These are phyloP conservation scores for Ceuthmochares aereus DNA, from an alignment of 2,113 vertebrate species.

Conservation along the genomic window DNA sequence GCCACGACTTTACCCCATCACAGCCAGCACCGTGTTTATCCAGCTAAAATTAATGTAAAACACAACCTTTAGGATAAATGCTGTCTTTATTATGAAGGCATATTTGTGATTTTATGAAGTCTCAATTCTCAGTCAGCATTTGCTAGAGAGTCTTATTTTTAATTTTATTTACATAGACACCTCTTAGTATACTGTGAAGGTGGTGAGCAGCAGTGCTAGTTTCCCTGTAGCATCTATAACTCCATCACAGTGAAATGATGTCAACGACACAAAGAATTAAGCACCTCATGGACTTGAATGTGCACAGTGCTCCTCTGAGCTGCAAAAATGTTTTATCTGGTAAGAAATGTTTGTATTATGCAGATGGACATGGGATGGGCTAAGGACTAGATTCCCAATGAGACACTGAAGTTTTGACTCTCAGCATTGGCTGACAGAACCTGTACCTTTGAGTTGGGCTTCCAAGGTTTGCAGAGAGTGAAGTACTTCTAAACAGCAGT, in stretches of 20 bases:
- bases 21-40: fast-evolving
- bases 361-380: not conserved
- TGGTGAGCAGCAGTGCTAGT: not conserved
- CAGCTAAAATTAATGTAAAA: not conserved
- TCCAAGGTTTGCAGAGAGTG: not conserved
- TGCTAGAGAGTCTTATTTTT: not conserved
- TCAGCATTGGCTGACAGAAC: not conserved
- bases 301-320: not conserved
- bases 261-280: not conserved
- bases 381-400: not conserved
- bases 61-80: not conserved
- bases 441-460: not conserved
- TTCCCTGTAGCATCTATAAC: not conserved
- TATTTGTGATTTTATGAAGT: not conserved
- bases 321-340: not conserved
- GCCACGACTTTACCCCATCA: not conserved
- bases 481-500: not conserved
- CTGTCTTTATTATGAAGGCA: not conserved
- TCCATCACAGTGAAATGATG: not conserved
- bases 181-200: not conserved
- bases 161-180: not conserved
- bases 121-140: not conserved
- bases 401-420: not conserved
- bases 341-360: not conserved
- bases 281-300: not conserved